Percentiles rank a stretch among this genome's conserved stretches.
phyloP scores from a whole-genome alignment of 2,888 invertebrate genomes.

The Gymnocheta viridis region DNA sequence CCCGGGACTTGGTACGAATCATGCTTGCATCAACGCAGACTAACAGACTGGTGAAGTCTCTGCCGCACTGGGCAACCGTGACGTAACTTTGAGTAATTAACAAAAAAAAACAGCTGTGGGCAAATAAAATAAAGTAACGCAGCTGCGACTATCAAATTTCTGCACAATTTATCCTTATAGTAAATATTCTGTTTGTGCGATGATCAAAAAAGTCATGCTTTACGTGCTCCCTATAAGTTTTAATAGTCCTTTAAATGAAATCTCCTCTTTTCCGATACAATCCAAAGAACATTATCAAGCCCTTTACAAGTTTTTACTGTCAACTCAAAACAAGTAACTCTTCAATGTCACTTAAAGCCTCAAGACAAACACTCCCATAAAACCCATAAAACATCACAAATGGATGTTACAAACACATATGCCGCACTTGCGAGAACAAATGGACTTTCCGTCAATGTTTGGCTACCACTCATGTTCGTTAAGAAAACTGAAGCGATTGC shows the following conservation, averaged over 20 bases:
- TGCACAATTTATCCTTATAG: too few relatives aligned
- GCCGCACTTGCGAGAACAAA: slow-evolving; percentile 11
- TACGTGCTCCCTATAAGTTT: not conserved
- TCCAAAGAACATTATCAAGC: not conserved
- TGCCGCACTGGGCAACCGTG: too few relatives aligned
- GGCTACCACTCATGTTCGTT: slow-evolving; percentile 52
- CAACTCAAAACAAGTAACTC: slow-evolving; percentile 10
- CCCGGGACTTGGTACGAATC: too few relatives aligned
- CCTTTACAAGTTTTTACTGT: slow-evolving; percentile 4
- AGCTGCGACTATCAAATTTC: too few relatives aligned
- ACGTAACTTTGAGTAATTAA: too few relatives aligned
- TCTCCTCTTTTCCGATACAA: not conserved
- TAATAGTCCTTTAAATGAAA: not conserved
- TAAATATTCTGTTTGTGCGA: too few relatives aligned
- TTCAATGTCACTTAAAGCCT: slow-evolving; percentile 38
- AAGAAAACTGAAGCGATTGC: slow-evolving; percentile 48
- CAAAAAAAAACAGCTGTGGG: too few relatives aligned
- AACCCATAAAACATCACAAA: slow-evolving; percentile 35
- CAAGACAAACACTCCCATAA: slow-evolving; percentile 31
- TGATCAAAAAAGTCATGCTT: not conserved
- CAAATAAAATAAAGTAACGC: too few relatives aligned
- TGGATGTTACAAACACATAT: slow-evolving; percentile 11
- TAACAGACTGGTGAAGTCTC: too few relatives aligned
- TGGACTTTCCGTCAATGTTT: slow-evolving; percentile 19
- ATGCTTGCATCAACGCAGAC: too few relatives aligned